Conservation (phyloP, 1,140 invertebrate species). For the Lutraria rhynchaena region DNA sequence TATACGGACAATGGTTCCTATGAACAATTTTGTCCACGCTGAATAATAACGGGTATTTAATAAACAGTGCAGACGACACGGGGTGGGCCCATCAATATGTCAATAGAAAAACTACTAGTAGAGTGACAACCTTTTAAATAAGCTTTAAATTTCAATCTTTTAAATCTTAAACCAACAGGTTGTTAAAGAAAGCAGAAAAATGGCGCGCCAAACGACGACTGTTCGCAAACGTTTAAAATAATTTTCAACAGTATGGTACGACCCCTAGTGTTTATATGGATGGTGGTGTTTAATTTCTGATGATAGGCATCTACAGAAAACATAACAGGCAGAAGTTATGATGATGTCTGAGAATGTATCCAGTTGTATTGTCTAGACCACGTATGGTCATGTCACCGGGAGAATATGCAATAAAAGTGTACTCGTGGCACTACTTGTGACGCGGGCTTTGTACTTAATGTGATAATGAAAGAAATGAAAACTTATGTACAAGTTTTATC, state of each 20-base stretch:
- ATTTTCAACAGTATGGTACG: slow-evolving; percentile 1
- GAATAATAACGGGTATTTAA: neutral
- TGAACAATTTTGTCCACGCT: neutral
- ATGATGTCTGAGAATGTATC: too few species aligned
- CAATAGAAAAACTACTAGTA: slow-evolving; percentile 53
- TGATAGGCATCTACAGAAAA: too few species aligned
- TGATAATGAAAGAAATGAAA: too few species aligned
- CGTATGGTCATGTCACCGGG: too few species aligned
- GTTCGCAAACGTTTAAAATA: neutral
- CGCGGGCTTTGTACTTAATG: too few species aligned
- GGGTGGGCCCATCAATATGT: slow-evolving; percentile 27
- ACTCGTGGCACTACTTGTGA: too few species aligned
- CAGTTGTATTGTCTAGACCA: too few species aligned
- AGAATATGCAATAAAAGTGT: too few species aligned
- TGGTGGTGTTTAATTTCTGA: too few species aligned
- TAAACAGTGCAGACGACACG: slow-evolving; percentile 22
- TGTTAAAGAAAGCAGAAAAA: neutral
- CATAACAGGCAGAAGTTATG: too few species aligned
- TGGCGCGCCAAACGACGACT: slow-evolving; percentile 1
- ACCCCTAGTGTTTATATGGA: neutral
- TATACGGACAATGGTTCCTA: neutral
- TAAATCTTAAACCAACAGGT: slow-evolving; percentile 42
- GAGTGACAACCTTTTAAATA: slow-evolving; percentile 42
- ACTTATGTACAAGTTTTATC: too few species aligned
- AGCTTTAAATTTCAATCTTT: slow-evolving; percentile 48